phyloP scores from a whole-genome alignment of 2,888 invertebrate genomes.

The Heteropelma amictum region DNA sequence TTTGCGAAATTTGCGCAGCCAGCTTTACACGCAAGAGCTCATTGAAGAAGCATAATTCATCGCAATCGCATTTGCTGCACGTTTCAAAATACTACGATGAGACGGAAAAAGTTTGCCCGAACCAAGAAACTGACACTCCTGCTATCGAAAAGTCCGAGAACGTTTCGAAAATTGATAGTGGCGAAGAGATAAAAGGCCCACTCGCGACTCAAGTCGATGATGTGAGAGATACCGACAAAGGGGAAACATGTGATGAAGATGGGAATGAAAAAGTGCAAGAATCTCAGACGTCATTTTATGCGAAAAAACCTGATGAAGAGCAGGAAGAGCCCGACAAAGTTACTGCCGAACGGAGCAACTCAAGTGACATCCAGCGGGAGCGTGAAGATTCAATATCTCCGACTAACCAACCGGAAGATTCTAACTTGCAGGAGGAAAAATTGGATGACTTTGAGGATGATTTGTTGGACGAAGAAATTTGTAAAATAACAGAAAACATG shows the following conservation, averaged over 20 bases:
- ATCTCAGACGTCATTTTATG: too few species aligned
- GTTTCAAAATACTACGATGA: slow-evolving; percentile 59
- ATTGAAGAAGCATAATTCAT: slow-evolving; percentile 74
- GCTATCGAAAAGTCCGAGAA: slow-evolving; percentile 7
- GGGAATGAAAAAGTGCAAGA: slow-evolving; percentile 15
- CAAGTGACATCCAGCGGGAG: not conserved
- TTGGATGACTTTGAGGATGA: slow-evolving; percentile 72
- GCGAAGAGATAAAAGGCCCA: slow-evolving; percentile 14
- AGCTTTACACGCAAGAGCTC: slow-evolving; percentile 75
- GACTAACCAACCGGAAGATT: slow-evolving; percentile 13
- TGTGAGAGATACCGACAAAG: not conserved
- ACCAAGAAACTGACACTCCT: not conserved
- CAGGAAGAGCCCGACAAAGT: too few species aligned
- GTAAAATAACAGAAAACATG: slow-evolving; percentile 77
- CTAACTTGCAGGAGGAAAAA: slow-evolving; percentile 26
- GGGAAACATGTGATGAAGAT: slow-evolving; percentile 3
- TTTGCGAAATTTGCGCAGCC: slow-evolving; percentile 73
- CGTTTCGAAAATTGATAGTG: not conserved
- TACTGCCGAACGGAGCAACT: not conserved
- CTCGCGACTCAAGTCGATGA: slow-evolving; percentile 11
- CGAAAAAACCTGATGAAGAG: too few species aligned
- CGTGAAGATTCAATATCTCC: not conserved
- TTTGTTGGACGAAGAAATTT: slow-evolving; percentile 75
- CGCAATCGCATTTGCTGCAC: slow-evolving; percentile 73
- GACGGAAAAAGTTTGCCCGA: slow-evolving; percentile 22